phyloP scores from a whole-genome alignment of 2,113 vertebrate genomes.

The Eurystomus gularis region DNA sequence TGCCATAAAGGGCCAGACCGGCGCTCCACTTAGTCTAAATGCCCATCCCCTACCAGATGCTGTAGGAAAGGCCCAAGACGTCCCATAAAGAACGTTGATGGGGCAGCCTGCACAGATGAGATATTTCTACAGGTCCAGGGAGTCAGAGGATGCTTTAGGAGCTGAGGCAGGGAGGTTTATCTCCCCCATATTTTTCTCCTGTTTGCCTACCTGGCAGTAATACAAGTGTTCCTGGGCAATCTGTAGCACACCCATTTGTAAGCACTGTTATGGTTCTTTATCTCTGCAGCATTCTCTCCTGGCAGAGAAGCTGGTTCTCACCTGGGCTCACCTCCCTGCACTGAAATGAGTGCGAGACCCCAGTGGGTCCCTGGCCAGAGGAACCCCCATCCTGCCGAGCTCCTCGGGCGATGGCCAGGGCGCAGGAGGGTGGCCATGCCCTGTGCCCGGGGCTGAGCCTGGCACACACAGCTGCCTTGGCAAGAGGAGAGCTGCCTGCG shows the following conservation, averaged over 20 bases:
- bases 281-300: background rate
- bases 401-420: rapidly evolving
- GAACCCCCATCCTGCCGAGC: rapidly evolving
- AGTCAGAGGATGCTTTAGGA: background rate
- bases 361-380: background rate
- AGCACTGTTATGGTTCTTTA: rapidly evolving
- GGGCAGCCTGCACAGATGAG: background rate
- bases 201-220: background rate
- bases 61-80: background rate
- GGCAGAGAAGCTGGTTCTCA: background rate
- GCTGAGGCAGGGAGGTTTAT: background rate
- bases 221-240: background rate
- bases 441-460: background rate
- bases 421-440: background rate
- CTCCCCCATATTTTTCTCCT: background rate
- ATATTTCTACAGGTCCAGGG: background rate
- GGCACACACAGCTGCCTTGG: background rate
- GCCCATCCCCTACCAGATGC: background rate
- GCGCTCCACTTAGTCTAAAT: background rate
- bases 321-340: background rate
- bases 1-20: background rate
- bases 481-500: background rate
- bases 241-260: background rate
- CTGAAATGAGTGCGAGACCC: background rate
- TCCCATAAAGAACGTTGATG: background rate